Percentiles rank a stretch among this genome's conserved stretches.
Evolutionary conservation across 92 coral and sea anemone genomes (phyloP).

Genomic region (Pocillopora meandrina): DNA sequence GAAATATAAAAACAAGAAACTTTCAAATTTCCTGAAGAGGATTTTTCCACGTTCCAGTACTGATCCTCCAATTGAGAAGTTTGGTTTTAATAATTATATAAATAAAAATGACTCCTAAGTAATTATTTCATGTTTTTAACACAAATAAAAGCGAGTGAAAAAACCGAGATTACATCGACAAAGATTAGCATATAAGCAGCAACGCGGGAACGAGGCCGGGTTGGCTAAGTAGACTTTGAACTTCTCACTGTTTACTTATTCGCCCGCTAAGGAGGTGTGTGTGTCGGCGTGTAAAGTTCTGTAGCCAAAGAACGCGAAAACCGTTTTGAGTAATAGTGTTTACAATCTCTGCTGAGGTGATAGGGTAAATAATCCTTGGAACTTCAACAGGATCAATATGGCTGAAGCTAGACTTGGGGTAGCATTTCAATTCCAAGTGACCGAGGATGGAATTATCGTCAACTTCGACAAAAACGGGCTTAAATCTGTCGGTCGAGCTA

Average conservation of each 20-base stretch:
- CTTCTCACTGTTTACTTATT: background rate
- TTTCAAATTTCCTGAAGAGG: background rate
- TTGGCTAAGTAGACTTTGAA: constrained; percentile 12
- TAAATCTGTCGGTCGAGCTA: constrained; percentile 79
- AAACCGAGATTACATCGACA: too few relatives aligned
- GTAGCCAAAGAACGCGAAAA: background rate
- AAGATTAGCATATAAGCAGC: too few relatives aligned
- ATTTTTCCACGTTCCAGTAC: too few relatives aligned
- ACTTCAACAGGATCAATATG: constrained; percentile 28
- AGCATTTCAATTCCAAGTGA: constrained; percentile 92
- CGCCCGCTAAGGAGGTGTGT: constrained; percentile 36
- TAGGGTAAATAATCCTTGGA: constrained; percentile 10
- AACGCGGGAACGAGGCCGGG: background rate
- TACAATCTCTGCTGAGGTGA: background rate
- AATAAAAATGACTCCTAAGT: too few relatives aligned
- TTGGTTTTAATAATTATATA: too few relatives aligned
- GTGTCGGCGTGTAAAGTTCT: background rate
- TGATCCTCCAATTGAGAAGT: too few relatives aligned
- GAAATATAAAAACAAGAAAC: background rate
- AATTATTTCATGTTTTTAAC: too few relatives aligned
- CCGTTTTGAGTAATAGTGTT: background rate
- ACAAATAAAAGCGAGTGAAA: too few relatives aligned
- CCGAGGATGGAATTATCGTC: constrained; percentile 86
- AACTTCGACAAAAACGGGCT: constrained; percentile 88
- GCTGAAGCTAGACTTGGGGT: constrained; percentile 99